These are phyloP conservation scores for Cyphotilapia sp. DNA, from an alignment of 2,113 vertebrate genomes.

Conservation along the genomic window DNA sequence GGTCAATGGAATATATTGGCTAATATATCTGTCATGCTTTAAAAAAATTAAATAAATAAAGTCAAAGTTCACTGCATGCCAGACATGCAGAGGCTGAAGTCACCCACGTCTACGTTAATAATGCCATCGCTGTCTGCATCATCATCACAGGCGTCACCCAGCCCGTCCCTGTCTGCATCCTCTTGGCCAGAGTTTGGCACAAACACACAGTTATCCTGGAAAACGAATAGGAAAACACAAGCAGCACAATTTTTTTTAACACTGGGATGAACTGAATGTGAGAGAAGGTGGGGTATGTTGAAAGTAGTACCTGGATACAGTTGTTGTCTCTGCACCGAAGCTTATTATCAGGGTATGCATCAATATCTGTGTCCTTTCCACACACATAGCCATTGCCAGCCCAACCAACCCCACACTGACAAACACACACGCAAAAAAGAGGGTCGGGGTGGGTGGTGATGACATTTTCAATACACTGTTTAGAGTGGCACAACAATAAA, in stretches of 20 bases:
- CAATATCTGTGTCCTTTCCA: slow-evolving; percentile 92
- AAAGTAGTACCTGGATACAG: slow-evolving; percentile 78
- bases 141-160: slow-evolving; percentile 87
- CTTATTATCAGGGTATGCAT: slow-evolving; percentile 83
- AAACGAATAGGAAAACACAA: neutral
- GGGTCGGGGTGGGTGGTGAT: neutral
- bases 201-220: slow-evolving; percentile 90
- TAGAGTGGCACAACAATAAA: neutral
- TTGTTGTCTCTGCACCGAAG: slow-evolving; percentile 78
- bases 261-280: neutral
- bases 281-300: neutral
- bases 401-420: slow-evolving; percentile 90
- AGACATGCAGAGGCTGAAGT: neutral
- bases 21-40: neutral
- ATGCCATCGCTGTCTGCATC: slow-evolving; percentile 93
- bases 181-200: slow-evolving; percentile 98
- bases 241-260: neutral
- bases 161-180: slow-evolving; percentile 85
- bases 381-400: slow-evolving; percentile 91
- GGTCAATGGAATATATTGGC: neutral
- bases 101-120: slow-evolving; percentile 78
- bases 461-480: neutral
- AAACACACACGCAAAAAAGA: neutral
- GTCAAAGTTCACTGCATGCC: neutral
- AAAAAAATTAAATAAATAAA: neutral